These are phyloP conservation scores for Hemichromis elongatus DNA, from an alignment of 2,113 vertebrate species.

Conservation along the genomic window DNA sequence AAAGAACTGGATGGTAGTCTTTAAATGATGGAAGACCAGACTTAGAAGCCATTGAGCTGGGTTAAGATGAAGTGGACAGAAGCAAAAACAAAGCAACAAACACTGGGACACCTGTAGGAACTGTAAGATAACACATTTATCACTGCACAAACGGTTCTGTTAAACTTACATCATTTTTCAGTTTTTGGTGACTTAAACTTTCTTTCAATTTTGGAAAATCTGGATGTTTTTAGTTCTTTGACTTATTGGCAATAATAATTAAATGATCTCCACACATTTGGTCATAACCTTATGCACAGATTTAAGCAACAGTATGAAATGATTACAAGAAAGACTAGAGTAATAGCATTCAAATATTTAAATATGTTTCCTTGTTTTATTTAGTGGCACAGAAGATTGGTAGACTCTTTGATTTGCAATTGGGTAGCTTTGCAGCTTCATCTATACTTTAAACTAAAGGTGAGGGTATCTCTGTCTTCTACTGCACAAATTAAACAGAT, in stretches of 20 bases:
- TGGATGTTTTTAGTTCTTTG: neutral
- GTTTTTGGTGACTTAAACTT: neutral
- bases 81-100: neutral
- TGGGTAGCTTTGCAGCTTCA: neutral
- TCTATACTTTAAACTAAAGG: neutral
- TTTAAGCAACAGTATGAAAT: neutral
- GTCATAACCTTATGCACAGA: constrained; percentile 11
- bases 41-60: neutral
- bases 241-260: neutral
- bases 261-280: constrained; percentile 6
- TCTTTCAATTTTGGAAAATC: neutral
- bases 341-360: neutral
- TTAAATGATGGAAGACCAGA: neutral
- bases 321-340: neutral
- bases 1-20: neutral
- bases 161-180: neutral
- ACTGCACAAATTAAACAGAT: neutral
- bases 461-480: neutral
- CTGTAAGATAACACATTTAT: neutral
- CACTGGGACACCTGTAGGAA: neutral
- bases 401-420: neutral
- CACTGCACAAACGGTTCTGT: neutral
- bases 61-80: neutral
- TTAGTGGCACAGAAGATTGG: neutral
- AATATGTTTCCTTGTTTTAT: neutral